Conservation (phyloP, 2,888 invertebrate species). For the Beris chalybata region DNA sequence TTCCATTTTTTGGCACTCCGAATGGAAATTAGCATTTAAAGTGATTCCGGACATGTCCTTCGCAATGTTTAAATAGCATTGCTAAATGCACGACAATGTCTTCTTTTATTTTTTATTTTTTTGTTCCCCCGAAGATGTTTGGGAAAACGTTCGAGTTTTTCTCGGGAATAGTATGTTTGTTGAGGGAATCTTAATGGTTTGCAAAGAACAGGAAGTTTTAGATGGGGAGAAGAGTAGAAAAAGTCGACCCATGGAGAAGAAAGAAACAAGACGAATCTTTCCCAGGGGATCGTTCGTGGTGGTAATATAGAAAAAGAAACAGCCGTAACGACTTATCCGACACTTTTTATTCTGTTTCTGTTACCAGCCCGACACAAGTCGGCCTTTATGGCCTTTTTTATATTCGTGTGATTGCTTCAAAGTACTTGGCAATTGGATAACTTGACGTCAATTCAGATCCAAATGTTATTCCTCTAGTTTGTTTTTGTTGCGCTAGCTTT, state of each 20-base stretch:
- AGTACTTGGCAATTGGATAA: conserved; percentile 15
- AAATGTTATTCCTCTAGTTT: neutral
- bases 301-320: conserved; percentile 13
- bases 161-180: conserved; percentile 6
- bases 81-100: conserved; percentile 18
- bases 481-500: neutral
- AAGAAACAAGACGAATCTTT: conserved; percentile 8
- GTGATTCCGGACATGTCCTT: conserved; percentile 20
- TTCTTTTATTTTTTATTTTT: neutral
- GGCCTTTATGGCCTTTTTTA: conserved; percentile 17
- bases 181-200: conserved; percentile 17
- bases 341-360: conserved; percentile 6
- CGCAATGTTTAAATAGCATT: neutral
- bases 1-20: neutral
- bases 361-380: neutral
- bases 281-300: conserved; percentile 9
- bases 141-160: conserved; percentile 6
- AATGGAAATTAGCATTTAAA: conserved; percentile 27
- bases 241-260: neutral
- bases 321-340: conserved; percentile 13
- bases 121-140: neutral
- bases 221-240: neutral
- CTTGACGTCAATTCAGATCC: conserved; percentile 6
- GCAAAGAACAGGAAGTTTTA: neutral
- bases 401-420: conserved; percentile 20